Evolutionary conservation across 1,140 invertebrate genomes (phyloP).

Genomic region (Galleria mellonella): DNA sequence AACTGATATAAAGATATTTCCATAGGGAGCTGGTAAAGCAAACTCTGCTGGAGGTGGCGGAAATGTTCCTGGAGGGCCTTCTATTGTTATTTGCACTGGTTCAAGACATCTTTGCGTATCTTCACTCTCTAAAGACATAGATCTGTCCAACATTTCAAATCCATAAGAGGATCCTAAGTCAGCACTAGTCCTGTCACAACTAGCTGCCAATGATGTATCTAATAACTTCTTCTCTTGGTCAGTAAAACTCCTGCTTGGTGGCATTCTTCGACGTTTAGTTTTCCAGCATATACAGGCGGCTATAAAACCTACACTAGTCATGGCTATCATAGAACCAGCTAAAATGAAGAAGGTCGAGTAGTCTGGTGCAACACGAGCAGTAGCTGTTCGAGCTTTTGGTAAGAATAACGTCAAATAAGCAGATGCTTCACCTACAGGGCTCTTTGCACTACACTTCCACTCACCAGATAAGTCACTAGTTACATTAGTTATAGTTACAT

Average conservation of each 20-base stretch:
- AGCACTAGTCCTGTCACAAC: slow-evolving; percentile 77
- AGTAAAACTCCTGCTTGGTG: slow-evolving; percentile 84
- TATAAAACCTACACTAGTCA: slow-evolving; percentile 50
- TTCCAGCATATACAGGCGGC: slow-evolving; percentile 58
- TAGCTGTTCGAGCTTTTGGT: slow-evolving; percentile 51
- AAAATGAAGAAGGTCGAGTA: slow-evolving; percentile 61
- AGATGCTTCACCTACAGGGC: slow-evolving; percentile 47
- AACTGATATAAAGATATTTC: slow-evolving; percentile 70
- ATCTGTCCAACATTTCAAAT: slow-evolving; percentile 74
- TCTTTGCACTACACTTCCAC: slow-evolving; percentile 65
- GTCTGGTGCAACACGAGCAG: slow-evolving; percentile 49
- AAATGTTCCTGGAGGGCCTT: slow-evolving; percentile 75
- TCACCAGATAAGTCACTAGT: slow-evolving; percentile 64
- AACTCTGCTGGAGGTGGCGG: slow-evolving; percentile 66
- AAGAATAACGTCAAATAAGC: slow-evolving; percentile 56
- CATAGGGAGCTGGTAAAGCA: slow-evolving; percentile 55
- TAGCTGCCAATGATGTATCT: slow-evolving; percentile 83
- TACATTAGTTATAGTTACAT: slow-evolving; percentile 62
- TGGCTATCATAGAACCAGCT: slow-evolving; percentile 47
- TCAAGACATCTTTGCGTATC: slow-evolving; percentile 52
- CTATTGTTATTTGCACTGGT: slow-evolving; percentile 83
- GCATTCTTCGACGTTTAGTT: slow-evolving; percentile 74
- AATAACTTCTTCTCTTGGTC: slow-evolving; percentile 90
- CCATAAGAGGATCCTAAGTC: slow-evolving; percentile 75
- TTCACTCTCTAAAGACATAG: slow-evolving; percentile 61